Evolutionary conservation across 2,797 vertebrate genomes (phyloP).

Genomic region (Chaetodon trifasciatus): DNA sequence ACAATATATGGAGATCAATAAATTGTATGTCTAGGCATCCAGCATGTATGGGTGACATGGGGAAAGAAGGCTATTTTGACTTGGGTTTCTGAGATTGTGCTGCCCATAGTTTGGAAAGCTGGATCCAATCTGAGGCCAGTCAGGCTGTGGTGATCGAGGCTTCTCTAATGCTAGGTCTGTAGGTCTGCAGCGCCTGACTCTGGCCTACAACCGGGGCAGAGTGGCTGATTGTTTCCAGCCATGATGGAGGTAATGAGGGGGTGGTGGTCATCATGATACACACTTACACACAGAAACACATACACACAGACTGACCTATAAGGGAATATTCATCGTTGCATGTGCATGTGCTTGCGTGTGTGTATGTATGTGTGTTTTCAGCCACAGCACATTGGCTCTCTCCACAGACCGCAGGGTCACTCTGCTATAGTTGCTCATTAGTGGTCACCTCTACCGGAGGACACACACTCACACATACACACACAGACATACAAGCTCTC

Average conservation of each 20-base stretch:
- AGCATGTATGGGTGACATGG: slow-evolving; percentile 35
- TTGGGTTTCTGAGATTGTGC: slow-evolving; percentile 72
- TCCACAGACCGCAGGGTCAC: slow-evolving; percentile 84
- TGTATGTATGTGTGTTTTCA: slow-evolving; percentile 44
- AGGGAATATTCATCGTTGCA: slow-evolving; percentile 59
- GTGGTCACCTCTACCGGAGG: slow-evolving; percentile 79
- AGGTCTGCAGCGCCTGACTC: slow-evolving; percentile 72
- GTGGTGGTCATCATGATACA: slow-evolving; percentile 84
- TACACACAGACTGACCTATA: slow-evolving; percentile 49
- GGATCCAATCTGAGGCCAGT: slow-evolving; percentile 78
- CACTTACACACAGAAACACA: slow-evolving; percentile 56
- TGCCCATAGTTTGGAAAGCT: slow-evolving; percentile 74
- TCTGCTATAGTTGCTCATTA: slow-evolving; percentile 86
- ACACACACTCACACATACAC: slow-evolving; percentile 44
- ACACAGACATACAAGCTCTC: slow-evolving; percentile 25
- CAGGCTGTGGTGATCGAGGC: slow-evolving; percentile 77
- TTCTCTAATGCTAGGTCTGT: slow-evolving; percentile 78
- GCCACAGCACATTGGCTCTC: slow-evolving; percentile 69
- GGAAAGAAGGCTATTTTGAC: slow-evolving; percentile 59
- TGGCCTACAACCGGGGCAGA: slow-evolving; percentile 73
- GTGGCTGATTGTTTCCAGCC: slow-evolving; percentile 82
- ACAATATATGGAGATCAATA: slow-evolving; percentile 48
- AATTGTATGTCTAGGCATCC: slow-evolving; percentile 34
- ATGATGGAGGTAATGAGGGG: slow-evolving; percentile 86
- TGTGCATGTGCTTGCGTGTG: slow-evolving; percentile 3